Conservation (phyloP, 2,113 vertebrate species). For the Crocuta crocuta region DNA sequence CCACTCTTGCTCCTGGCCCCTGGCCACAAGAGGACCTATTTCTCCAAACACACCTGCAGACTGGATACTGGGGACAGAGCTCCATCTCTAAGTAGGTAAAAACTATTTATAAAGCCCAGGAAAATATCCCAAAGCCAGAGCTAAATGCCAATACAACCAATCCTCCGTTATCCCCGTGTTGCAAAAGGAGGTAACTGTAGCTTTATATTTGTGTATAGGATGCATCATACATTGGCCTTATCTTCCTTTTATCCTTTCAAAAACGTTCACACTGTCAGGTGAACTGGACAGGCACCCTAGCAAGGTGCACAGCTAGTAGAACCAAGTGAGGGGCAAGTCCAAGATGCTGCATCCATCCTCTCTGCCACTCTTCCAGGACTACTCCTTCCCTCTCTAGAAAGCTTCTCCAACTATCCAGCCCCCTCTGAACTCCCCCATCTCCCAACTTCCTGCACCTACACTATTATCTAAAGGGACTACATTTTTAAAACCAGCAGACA, state of each 20-base stretch:
- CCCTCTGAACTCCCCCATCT: not conserved
- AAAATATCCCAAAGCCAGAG: not conserved
- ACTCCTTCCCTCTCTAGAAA: not conserved
- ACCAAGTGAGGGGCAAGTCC: not conserved
- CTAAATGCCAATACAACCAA: not conserved
- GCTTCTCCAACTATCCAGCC: not conserved
- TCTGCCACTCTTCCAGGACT: not conserved
- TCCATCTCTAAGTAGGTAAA: not conserved
- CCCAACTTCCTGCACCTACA: not conserved
- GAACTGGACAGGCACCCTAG: not conserved
- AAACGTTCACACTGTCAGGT: not conserved
- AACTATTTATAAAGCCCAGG: not conserved
- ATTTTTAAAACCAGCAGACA: slow-evolving; percentile 30
- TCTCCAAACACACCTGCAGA: not conserved
- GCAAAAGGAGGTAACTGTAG: not conserved
- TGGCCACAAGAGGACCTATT: not conserved
- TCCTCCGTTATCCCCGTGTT: not conserved
- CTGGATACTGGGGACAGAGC: not conserved
- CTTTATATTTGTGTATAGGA: not conserved
- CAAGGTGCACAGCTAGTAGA: not conserved
- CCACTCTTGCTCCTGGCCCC: not conserved
- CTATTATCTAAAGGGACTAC: not conserved
- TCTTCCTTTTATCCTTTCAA: not conserved
- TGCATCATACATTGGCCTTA: not conserved
- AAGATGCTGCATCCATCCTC: not conserved